Evolutionary conservation across 1,140 invertebrate genomes (phyloP).

Genomic region (Hestina assimilis): DNA sequence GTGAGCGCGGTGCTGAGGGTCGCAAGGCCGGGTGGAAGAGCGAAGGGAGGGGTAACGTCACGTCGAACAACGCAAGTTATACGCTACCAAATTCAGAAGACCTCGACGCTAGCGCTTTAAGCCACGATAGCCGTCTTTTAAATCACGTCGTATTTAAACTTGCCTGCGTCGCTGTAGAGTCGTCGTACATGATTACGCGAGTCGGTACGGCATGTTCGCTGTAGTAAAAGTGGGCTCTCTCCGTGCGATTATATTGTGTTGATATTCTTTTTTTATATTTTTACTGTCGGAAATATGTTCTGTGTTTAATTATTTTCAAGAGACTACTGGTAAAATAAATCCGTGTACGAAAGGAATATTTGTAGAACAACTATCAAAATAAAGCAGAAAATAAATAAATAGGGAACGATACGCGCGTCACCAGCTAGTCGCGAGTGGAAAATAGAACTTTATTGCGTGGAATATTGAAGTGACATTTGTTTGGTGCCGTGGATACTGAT

Average conservation of each 20-base stretch:
- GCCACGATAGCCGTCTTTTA: slow-evolving; percentile 18
- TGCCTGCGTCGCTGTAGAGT: slow-evolving; percentile 71
- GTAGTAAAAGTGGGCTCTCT: slow-evolving; percentile 63
- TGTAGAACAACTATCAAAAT: slow-evolving; percentile 60
- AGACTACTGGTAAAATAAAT: slow-evolving; percentile 5
- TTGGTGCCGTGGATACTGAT: slow-evolving; percentile 32
- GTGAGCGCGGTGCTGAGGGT: slow-evolving; percentile 55
- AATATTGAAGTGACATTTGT: slow-evolving; percentile 45
- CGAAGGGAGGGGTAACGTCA: slow-evolving; percentile 64
- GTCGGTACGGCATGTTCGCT: slow-evolving; percentile 55
- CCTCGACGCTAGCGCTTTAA: slow-evolving; percentile 1
- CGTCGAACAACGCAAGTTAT: slow-evolving; percentile 68
- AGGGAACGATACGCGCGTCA: slow-evolving; percentile 53
- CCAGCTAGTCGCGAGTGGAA: slow-evolving; percentile 25
- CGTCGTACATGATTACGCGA: slow-evolving; percentile 71
- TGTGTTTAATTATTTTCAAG: not conserved
- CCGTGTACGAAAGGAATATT: slow-evolving; percentile 3
- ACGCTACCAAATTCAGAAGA: slow-evolving; percentile 57
- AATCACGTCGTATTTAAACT: slow-evolving; percentile 45
- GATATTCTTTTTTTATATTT: slow-evolving; percentile 41
- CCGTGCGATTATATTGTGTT: slow-evolving; percentile 32
- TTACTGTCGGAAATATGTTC: not conserved
- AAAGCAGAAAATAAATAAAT: slow-evolving; percentile 74
- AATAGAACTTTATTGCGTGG: slow-evolving; percentile 52
- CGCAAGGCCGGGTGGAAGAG: slow-evolving; percentile 64